phyloP scores from a whole-genome alignment of 2,113 vertebrate species.

The Narcine bancroftii region DNA sequence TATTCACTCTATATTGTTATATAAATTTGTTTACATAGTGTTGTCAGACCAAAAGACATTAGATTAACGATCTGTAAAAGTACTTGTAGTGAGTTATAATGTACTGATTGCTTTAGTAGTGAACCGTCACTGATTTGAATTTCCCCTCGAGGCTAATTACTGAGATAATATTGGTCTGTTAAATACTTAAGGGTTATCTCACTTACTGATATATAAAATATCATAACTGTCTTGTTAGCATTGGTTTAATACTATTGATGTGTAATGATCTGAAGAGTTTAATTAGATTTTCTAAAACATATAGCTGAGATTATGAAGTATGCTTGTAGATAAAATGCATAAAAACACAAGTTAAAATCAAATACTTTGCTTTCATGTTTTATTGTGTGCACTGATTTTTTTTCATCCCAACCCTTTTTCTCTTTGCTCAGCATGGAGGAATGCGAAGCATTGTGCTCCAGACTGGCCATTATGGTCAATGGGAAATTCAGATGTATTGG shows the following conservation, averaged over 20 bases:
- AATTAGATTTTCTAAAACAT: not conserved
- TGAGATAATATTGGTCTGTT: not conserved
- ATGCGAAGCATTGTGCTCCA: conserved; percentile 38
- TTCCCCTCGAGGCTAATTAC: not conserved
- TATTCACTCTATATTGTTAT: not conserved
- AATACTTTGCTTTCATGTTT: not conserved
- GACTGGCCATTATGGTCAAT: conserved; percentile 39
- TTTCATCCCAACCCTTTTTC: not conserved
- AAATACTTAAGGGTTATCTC: not conserved
- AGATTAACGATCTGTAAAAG: not conserved
- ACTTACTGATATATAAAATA: not conserved
- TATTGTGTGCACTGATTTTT: not conserved
- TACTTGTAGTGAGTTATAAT: not conserved
- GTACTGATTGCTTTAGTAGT: conserved; percentile 1
- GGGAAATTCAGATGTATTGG: conserved; percentile 37
- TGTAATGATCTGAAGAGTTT: not conserved
- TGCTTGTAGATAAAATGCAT: not conserved
- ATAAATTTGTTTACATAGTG: not conserved
- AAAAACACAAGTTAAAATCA: not conserved
- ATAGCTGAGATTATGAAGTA: not conserved
- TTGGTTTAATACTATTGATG: not conserved
- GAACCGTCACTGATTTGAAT: not conserved
- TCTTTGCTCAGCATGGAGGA: conserved; percentile 38
- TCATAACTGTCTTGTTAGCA: not conserved
- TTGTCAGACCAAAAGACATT: not conserved